Evolutionary conservation across 2,797 vertebrate species (phyloP), one percentile per base, ranked within the genome.

Genomic region (Myotis myotis): DNA sequence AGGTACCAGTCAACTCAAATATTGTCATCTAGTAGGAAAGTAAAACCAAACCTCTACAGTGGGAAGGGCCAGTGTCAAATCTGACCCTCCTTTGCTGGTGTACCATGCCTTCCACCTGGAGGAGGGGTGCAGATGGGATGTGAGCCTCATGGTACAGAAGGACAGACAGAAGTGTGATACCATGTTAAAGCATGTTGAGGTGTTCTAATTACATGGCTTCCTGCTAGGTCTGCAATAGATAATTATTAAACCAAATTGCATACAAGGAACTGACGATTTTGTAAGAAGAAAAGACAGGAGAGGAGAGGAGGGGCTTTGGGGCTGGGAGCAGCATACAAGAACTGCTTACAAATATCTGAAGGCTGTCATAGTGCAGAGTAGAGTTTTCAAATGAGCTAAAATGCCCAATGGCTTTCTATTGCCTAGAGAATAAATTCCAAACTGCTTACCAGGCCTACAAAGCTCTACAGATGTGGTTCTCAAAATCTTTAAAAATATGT

Each of bases 101-200:
- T 12, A 3, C 51, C 8, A 0, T 6, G 36, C 30, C 30, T 36
- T 19, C 25, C 28, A 6, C 0, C 0, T 6, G 70, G n/a, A 71
- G 6, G 10, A 57, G 33, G 41, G 41, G 13, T 1, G 5, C 3
- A 15, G 13, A 41, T 17, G 23, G 81, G 28, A 17, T 15, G 8
- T 20, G 8, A 51, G 12, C 36, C 16, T 71, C 53, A 0, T 0
- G 2, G 36, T 23, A 47, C 60, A 33, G 47, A 68, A 53, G 28
- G 36, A 49, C 5, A 33, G 62, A 38, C 20, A 2, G 6, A 16
- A 6, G 10, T 17, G 17, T 10, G 15, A 0, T 6, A 5, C 51
- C 71, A 2, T 1, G 12, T 28, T 44, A 8, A 30, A 22, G 44
- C 10, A 6, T 23, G n/a, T 0, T 8, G 55, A 79, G 25, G 5